Evolutionary conservation across 2,888 invertebrate species (phyloP).

Genomic region (Clivina fossor): DNA sequence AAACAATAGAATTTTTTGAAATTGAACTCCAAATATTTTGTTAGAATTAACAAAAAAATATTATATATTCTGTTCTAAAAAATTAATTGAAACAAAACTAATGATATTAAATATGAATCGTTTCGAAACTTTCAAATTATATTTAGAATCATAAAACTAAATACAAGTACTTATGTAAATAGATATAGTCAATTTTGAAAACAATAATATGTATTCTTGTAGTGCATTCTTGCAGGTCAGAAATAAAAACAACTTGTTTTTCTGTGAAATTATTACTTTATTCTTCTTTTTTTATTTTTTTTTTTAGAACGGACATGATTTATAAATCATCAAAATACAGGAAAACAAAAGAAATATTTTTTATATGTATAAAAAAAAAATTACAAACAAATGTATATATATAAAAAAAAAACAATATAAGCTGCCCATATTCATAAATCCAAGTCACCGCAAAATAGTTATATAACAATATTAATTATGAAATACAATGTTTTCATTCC

Average conservation of each 20-base stretch:
- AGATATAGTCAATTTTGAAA: too few species aligned
- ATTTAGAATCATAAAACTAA: too few species aligned
- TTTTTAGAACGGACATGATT: conserved; percentile 34
- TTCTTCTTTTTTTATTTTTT: conserved; percentile 19
- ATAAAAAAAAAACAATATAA: too few species aligned
- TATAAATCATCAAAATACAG: conserved; percentile 39
- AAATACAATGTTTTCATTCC: conserved; percentile 31
- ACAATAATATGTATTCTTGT: too few species aligned
- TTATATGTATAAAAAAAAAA: conserved; percentile 38
- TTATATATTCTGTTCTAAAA: too few species aligned
- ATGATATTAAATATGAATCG: too few species aligned
- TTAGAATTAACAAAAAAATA: too few species aligned
- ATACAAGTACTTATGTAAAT: too few species aligned
- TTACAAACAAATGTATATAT: conserved; percentile 33
- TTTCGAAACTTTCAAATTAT: too few species aligned
- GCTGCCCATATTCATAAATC: conserved; percentile 32
- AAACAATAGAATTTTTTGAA: too few species aligned
- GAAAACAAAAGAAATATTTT: conserved; percentile 42
- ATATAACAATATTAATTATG: conserved; percentile 31
- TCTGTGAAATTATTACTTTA: conserved; percentile 33
- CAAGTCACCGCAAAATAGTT: conserved; percentile 32
- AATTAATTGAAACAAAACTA: too few species aligned
- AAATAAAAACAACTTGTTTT: conserved; percentile 17
- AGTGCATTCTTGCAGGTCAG: conserved; percentile 54
- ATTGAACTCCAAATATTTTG: too few species aligned